Percentiles rank a stretch among this genome's conserved stretches.
Conservation (phyloP, 2,797 vertebrate genomes). For the Poeciliopsis gracilis region DNA sequence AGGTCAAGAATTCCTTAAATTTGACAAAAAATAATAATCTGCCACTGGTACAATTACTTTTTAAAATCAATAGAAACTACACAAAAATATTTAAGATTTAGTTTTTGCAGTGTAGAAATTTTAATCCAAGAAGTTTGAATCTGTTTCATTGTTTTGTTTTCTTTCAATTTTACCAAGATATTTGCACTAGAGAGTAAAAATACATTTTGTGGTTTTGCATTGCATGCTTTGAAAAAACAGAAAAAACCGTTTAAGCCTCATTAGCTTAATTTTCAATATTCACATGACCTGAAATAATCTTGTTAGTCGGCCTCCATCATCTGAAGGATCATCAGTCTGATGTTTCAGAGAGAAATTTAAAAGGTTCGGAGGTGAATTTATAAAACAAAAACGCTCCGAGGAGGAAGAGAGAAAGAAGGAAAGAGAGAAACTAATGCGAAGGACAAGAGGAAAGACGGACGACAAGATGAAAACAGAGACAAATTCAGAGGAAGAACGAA, state of each 20-base stretch:
- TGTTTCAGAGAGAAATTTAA: not conserved
- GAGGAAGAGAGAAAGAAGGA: not conserved
- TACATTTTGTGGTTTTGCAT: no score
- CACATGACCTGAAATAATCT: not conserved
- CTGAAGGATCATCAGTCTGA: not conserved
- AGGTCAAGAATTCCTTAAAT: no score
- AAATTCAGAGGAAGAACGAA: not conserved
- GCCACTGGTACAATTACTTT: no score
- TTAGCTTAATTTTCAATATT: conserved; percentile 3
- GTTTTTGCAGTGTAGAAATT: not conserved
- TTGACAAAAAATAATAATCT: no score
- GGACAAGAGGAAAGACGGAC: not conserved
- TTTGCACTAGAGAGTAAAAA: no score
- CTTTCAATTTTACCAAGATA: no score
- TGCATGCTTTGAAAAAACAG: no score
- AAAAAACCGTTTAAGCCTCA: not conserved
- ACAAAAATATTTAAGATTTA: no score
- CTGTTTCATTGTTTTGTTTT: not conserved
- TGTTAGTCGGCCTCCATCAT: not conserved
- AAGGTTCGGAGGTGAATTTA: not conserved
- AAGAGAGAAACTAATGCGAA: not conserved
- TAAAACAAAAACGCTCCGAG: not conserved
- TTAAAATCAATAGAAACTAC: no score
- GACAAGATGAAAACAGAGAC: not conserved
- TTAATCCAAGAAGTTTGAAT: not conserved